Evolutionary conservation across 2,113 vertebrate species (phyloP).

Genomic region (Dascyllus trimaculatus): DNA sequence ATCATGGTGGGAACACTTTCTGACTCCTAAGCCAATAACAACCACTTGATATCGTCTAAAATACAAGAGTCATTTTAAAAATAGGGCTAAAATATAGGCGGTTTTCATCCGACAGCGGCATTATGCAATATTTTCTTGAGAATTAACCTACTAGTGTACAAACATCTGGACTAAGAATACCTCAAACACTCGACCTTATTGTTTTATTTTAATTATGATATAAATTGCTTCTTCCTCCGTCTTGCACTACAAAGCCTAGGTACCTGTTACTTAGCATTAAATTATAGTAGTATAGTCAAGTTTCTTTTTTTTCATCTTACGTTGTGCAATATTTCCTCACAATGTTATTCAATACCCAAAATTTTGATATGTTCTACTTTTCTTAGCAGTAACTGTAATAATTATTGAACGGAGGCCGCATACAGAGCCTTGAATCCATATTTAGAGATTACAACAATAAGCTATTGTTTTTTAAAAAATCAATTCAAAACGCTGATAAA

Average conservation of each 20-base stretch:
- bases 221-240: conserved; percentile 64
- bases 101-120: conserved; percentile 69
- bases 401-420: conserved; percentile 64
- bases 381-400: conserved; percentile 72
- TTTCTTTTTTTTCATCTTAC: conserved; percentile 59
- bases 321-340: conserved; percentile 74
- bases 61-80: conserved; percentile 21
- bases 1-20: conserved; percentile 7
- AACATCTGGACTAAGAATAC: conserved; percentile 77
- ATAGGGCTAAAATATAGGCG: conserved; percentile 28
- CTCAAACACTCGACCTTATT: conserved; percentile 75
- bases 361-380: conserved; percentile 75
- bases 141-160: conserved; percentile 74
- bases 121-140: conserved; percentile 64
- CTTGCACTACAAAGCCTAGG: conserved; percentile 74
- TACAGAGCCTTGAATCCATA: conserved; percentile 63
- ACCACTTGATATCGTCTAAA: conserved; percentile 36
- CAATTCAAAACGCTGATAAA: conserved; percentile 73
- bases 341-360: conserved; percentile 75
- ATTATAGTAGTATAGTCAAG: conserved; percentile 67
- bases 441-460: conserved; percentile 66
- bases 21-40: conserved; percentile 6
- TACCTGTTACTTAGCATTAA: conserved; percentile 84
- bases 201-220: conserved; percentile 73
- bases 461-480: conserved; percentile 52